Evolutionary conservation across 2,888 invertebrate genomes (phyloP).

Genomic region (Amphipyra tragopoginis): DNA sequence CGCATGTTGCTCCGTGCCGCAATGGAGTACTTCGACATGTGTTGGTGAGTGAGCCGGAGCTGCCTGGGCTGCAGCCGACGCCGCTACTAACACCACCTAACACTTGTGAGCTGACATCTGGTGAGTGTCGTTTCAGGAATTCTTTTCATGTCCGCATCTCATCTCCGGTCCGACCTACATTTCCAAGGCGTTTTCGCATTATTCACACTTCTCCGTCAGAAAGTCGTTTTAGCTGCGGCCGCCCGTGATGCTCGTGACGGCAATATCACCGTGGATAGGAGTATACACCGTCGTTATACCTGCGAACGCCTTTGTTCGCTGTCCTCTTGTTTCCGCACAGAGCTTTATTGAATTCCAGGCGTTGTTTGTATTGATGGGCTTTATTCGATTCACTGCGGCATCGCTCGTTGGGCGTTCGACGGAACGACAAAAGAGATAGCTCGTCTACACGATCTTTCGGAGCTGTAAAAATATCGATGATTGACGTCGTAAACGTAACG

Average conservation of each 20-base stretch:
- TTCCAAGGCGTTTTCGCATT: constrained; percentile 12
- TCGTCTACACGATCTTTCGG: constrained; percentile 48
- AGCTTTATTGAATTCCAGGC: constrained; percentile 44
- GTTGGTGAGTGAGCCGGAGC: constrained; percentile 82
- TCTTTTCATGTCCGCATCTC: constrained; percentile 50
- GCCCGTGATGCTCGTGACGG: not conserved
- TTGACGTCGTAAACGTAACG: constrained; percentile 67
- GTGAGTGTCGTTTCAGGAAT: constrained; percentile 67
- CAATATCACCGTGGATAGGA: constrained; percentile 22
- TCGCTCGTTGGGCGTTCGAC: constrained; percentile 19
- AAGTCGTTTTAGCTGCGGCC: constrained; percentile 20
- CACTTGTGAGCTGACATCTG: constrained; percentile 58
- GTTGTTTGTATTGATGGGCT: constrained; percentile 26
- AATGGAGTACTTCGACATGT: constrained; percentile 85
- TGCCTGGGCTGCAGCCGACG: constrained; percentile 54
- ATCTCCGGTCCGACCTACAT: constrained; percentile 58
- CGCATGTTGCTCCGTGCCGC: constrained; percentile 65
- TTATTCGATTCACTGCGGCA: constrained; percentile 32
- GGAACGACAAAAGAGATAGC: constrained; percentile 44
- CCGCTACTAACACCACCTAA: constrained; percentile 67
- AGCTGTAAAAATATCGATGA: constrained; percentile 76
- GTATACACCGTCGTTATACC: constrained; percentile 29
- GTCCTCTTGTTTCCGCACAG: constrained; percentile 28
- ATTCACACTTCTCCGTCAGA: constrained; percentile 24
- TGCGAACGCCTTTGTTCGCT: constrained; percentile 36